phyloP scores from a whole-genome alignment of 1,140 invertebrate genomes.

The Arion vulgaris region DNA sequence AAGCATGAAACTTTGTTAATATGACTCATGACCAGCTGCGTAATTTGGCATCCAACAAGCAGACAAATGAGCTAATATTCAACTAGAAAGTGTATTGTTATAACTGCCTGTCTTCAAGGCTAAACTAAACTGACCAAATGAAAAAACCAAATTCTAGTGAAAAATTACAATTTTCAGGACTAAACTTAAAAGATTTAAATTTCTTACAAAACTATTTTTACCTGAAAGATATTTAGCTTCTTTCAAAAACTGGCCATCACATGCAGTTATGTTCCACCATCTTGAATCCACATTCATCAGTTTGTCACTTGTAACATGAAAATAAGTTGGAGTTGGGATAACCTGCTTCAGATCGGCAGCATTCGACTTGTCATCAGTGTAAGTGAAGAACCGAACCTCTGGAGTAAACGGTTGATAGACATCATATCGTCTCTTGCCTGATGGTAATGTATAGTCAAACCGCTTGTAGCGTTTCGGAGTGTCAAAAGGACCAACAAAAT shows the following conservation, averaged over 20 bases:
- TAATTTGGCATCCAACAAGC: no score
- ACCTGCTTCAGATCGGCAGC: slow-evolving; percentile 17
- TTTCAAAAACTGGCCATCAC: slow-evolving; percentile 14
- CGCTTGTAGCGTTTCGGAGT: slow-evolving; percentile 54
- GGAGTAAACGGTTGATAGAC: slow-evolving; percentile 59
- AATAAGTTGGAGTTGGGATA: slow-evolving; percentile 14
- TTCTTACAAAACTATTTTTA: no score
- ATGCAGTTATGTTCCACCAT: slow-evolving; percentile 24
- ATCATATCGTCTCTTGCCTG: slow-evolving; percentile 47
- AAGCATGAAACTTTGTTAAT: no score
- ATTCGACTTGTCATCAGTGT: slow-evolving; percentile 41
- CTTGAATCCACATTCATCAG: background rate
- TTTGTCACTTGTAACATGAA: background rate
- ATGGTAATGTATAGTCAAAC: slow-evolving; percentile 52
- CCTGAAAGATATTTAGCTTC: slow-evolving; percentile 37
- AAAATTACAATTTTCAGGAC: no score
- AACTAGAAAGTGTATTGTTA: no score
- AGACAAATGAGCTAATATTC: no score
- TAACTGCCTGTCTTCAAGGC: no score
- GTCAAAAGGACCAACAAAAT: slow-evolving; percentile 59
- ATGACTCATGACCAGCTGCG: no score
- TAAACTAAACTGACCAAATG: no score
- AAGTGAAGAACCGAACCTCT: slow-evolving; percentile 48
- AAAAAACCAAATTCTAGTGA: no score
- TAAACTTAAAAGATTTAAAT: no score